Percentiles rank a stretch among this genome's conserved stretches.
Conservation (phyloP, 2,113 vertebrate genomes). For the Morone saxatilis region DNA sequence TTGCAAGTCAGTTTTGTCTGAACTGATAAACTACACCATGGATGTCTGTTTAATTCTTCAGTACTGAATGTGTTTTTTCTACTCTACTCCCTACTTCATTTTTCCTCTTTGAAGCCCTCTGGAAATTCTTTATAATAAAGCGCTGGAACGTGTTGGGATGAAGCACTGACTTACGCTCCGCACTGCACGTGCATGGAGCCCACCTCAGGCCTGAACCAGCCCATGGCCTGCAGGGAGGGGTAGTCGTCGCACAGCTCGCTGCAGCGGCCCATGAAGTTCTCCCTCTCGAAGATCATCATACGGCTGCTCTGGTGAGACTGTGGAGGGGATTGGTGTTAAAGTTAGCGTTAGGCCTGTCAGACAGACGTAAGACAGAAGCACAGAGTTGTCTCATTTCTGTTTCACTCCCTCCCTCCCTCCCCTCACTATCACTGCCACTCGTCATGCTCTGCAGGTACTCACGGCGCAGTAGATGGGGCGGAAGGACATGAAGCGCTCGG, state of each 20-base stretch:
- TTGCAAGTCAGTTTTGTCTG: too few relatives aligned
- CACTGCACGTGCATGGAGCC: conserved; percentile 86
- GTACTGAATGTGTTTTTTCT: background rate
- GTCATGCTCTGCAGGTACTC: conserved; percentile 51
- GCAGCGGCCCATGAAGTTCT: conserved; percentile 83
- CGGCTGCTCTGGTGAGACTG: conserved; percentile 83
- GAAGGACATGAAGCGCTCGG: conserved; percentile 84
- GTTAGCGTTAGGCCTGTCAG: background rate
- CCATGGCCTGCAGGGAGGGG: conserved; percentile 86
- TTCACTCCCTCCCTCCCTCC: conserved; percentile 36
- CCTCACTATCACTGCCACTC: conserved; percentile 15
- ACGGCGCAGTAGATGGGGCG: conserved; percentile 84
- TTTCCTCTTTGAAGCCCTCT: background rate
- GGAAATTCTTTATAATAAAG: background rate
- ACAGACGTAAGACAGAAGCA: background rate
- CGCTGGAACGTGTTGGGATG: background rate
- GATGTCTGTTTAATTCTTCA: background rate
- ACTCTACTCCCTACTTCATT: background rate
- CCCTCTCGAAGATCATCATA: conserved; percentile 83
- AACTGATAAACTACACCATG: too few relatives aligned
- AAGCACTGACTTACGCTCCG: conserved; percentile 80
- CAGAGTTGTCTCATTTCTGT: conserved; percentile 44
- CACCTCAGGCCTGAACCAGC: conserved; percentile 81
- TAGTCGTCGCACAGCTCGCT: conserved; percentile 83
- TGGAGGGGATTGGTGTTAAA: background rate